Conservation (phyloP, 2,888 invertebrate species). For the Pseudoips prasinana region DNA sequence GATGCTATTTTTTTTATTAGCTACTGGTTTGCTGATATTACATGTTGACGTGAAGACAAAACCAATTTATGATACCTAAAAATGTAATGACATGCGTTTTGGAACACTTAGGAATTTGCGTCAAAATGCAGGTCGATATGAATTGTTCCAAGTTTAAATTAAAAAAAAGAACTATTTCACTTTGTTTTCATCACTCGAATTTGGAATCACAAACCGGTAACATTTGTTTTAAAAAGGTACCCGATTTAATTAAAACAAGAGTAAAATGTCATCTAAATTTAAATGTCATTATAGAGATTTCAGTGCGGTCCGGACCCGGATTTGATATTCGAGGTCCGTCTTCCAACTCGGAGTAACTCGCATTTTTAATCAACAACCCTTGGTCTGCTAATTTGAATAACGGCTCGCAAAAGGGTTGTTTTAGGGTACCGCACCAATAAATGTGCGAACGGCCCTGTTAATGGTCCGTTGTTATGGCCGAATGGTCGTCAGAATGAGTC, state of each 20-base stretch:
- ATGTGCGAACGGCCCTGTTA: conserved; percentile 22
- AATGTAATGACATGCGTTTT: no score
- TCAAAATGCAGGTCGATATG: not conserved
- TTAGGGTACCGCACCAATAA: conserved; percentile 35
- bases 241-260: not conserved
- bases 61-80: no score
- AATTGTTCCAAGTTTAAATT: not conserved
- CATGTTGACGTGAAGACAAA: no score
- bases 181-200: no score
- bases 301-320: conserved; percentile 22
- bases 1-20: no score
- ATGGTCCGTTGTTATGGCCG: conserved; percentile 10
- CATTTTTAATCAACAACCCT: conserved; percentile 63
- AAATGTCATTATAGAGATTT: conserved; percentile 1
- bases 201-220: not conserved
- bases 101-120: no score
- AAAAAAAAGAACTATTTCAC: no score
- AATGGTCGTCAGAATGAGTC: conserved; percentile 1
- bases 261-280: not conserved
- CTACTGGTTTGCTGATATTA: no score
- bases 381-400: conserved; percentile 62
- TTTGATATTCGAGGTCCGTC: conserved; percentile 31
- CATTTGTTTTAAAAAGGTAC: not conserved
- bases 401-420: conserved; percentile 46
- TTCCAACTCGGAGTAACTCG: conserved; percentile 32